Base-by-base conservation (phyloP, 2,888 invertebrate genomes). In the Tipula unca region DNA sequence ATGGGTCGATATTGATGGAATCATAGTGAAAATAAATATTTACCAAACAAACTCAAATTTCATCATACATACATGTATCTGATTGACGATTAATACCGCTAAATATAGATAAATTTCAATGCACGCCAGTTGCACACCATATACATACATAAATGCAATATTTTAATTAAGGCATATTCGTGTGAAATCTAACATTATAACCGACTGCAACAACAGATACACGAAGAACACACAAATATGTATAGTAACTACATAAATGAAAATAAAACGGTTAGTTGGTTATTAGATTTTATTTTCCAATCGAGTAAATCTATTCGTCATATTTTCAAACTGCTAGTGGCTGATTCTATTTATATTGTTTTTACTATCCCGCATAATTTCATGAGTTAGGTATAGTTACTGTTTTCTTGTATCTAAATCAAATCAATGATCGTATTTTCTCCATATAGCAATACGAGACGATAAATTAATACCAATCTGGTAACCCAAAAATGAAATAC, bases 191-290 rank as follows among this genome's bases (percentile, higher is more conserved):
- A 69, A 69, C 10, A 25, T 69, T 10, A 69, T 69, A 69, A 25
- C 69, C 5, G 69, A 25, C 25, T 69, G 13, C 25, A 69, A 32
- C 32, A 32, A 32, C 48, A 69, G 10, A 69, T 10, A 20, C 25
- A 69, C 1, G 69, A 69, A 25, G 3, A 25, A 1, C 69, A 25
- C 25, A 25, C 10, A 20, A 69, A n/a, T 48, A n/a, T 5, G 25
- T 25, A n/a, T n/a, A n/a, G 4, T 48, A 20, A 0, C 1, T 48
- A 17, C 17, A 48, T 69, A 69, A 0, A 48, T 69, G 3, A 25
- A 69, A 69, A 69, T 69, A 69, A 69, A 69, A 69, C 69, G 69
- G 69, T 69, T 69, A 69, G 69, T 69, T 69, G 69, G 69, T 69
- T 69, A 69, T 69, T 69, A 69, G 69, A 69, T 69, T 69, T 69